phyloP scores from a whole-genome alignment of 2,888 invertebrate genomes.

The Troilus luridus region DNA sequence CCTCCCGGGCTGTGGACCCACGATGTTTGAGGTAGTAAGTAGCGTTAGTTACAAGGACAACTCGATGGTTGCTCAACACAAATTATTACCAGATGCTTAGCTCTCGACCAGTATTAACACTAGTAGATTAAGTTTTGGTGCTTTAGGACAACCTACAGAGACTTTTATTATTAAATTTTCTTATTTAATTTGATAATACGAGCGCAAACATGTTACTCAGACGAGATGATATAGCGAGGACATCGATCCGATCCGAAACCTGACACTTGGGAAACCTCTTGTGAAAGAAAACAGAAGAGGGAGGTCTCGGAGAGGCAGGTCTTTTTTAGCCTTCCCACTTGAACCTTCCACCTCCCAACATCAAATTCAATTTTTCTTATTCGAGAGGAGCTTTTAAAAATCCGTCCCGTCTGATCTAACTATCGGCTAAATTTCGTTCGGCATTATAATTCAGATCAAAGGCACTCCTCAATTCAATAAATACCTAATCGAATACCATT shows the following conservation, averaged over 20 bases:
- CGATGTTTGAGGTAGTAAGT: too few species aligned
- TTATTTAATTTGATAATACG: too few species aligned
- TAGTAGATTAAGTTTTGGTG: too few species aligned
- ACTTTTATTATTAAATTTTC: too few species aligned
- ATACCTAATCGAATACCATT: neutral
- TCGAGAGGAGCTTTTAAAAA: neutral
- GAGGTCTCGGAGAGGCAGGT: neutral
- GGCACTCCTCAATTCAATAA: neutral
- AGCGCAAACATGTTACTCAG: too few species aligned
- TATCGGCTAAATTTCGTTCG: neutral
- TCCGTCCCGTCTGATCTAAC: neutral
- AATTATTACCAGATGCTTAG: too few species aligned
- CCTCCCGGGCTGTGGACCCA: too few species aligned
- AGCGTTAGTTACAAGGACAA: too few species aligned
- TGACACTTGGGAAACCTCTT: slow-evolving; percentile 8
- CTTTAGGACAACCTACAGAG: too few species aligned
- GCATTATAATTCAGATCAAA: neutral
- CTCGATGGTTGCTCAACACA: too few species aligned
- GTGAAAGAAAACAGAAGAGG: slow-evolving; percentile 23
- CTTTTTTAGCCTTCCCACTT: neutral
- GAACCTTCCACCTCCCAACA: neutral
- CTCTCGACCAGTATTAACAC: too few species aligned
- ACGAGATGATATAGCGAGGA: neutral
- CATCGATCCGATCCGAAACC: slow-evolving; percentile 7
- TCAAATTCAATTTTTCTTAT: slow-evolving; percentile 11